Conservation (phyloP, 1,140 invertebrate genomes). For the Leptopilina clavipes region DNA sequence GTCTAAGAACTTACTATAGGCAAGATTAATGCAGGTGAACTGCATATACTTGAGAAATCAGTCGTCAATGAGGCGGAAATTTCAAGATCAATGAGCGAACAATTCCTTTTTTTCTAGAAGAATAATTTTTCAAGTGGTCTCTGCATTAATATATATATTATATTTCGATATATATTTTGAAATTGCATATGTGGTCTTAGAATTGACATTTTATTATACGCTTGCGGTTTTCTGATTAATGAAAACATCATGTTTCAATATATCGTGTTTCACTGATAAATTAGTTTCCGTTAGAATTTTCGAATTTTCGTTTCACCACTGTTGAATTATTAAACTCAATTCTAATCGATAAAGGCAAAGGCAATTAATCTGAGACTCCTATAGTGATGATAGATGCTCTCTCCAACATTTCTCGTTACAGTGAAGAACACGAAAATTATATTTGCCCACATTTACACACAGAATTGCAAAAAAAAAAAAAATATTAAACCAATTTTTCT, state of each 20-base stretch:
- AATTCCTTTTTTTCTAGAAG: conserved; percentile 18
- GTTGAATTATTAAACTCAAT: conserved; percentile 12
- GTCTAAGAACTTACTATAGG: conserved; percentile 24
- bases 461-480: too few species aligned
- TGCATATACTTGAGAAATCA: conserved; percentile 31
- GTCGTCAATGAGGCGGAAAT: conserved; percentile 19
- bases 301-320: conserved; percentile 15
- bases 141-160: not conserved
- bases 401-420: not conserved
- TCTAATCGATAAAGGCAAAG: conserved; percentile 15
- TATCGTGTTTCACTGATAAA: conserved; percentile 13
- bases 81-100: conserved; percentile 26
- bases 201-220: conserved; percentile 1
- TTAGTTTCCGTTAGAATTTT: conserved; percentile 9
- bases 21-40: conserved; percentile 27
- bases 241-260: conserved; percentile 3
- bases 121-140: conserved; percentile 5
- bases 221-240: conserved; percentile 10
- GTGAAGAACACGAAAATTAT: not conserved
- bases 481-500: too few species aligned
- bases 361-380: conserved; percentile 9
- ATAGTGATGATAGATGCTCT: conserved; percentile 10
- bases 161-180: not conserved
- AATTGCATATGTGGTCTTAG: not conserved
- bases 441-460: not conserved